Conservation (phyloP, 2,113 vertebrate species). For the Indicator maculatus region DNA sequence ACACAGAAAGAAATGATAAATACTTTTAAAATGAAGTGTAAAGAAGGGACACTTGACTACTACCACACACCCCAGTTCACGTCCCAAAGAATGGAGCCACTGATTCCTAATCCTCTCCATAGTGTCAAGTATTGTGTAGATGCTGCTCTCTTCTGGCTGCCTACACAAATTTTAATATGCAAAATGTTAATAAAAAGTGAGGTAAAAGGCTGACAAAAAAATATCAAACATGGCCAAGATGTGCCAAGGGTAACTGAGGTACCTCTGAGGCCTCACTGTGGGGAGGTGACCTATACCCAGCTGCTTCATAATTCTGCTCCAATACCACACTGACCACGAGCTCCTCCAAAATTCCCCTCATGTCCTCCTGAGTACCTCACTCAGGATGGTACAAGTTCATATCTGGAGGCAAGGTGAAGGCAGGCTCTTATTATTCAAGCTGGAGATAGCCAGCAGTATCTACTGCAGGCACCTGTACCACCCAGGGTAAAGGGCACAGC, state of each 20-base stretch:
- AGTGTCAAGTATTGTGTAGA: constrained; percentile 66
- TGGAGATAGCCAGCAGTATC: not conserved
- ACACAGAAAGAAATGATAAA: not conserved
- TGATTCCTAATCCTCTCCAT: constrained; percentile 42
- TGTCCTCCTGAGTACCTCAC: not conserved
- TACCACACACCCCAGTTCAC: not conserved
- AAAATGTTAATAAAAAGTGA: constrained; percentile 61
- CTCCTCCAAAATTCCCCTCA: not conserved
- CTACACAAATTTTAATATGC: constrained; percentile 71
- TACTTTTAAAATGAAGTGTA: not conserved
- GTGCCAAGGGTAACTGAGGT: not conserved
- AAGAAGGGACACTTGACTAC: not conserved
- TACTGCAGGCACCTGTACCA: not conserved
- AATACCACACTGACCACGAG: not conserved
- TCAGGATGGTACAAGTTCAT: not conserved
- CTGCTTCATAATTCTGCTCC: not conserved
- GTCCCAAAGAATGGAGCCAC: constrained; percentile 33
- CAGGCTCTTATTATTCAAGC: not conserved
- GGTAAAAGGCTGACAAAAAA: constrained; percentile 7
- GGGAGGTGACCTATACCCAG: not conserved
- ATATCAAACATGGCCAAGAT: constrained; percentile 15
- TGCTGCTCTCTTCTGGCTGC: constrained; percentile 78
- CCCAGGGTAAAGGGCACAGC: fast-evolving
- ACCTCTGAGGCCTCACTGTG: not conserved
- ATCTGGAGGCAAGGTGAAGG: not conserved